These are phyloP conservation scores for Pardalotus punctatus DNA, from an alignment of 2,113 vertebrate genomes.

Conservation along the genomic window DNA sequence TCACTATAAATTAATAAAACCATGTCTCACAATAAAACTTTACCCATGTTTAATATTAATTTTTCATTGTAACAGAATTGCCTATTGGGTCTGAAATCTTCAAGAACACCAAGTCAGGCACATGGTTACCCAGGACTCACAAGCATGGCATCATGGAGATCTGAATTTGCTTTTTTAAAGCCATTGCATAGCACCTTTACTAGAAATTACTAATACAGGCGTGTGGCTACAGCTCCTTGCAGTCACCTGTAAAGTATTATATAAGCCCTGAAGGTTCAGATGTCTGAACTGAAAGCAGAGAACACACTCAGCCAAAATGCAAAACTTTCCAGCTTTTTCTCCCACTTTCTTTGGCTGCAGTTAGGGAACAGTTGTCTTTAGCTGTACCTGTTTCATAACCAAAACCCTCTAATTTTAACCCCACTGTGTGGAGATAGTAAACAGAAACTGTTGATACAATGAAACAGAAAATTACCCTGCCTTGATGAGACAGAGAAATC, in stretches of 20 bases:
- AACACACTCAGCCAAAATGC: not conserved
- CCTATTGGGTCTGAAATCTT: conserved; percentile 76
- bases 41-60: not conserved
- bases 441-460: not conserved
- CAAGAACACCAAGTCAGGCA: conserved; percentile 79
- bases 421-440: not conserved
- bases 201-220: not conserved
- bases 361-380: not conserved
- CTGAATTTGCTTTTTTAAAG: not conserved
- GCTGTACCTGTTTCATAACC: not conserved
- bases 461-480: not conserved
- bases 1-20: not conserved
- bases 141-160: not conserved
- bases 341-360: not conserved
- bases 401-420: not conserved
- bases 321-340: not conserved
- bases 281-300: conserved; percentile 51
- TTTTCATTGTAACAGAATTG: conserved; percentile 66
- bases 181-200: not conserved
- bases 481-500: not conserved
- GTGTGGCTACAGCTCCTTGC: conserved; percentile 68
- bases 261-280: conserved; percentile 66
- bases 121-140: not conserved
- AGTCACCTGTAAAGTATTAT: conserved; percentile 72
- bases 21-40: not conserved